These are phyloP conservation scores for Proctacanthus coquilletti DNA, from an alignment of 1,140 invertebrate species.

Conservation along the genomic window DNA sequence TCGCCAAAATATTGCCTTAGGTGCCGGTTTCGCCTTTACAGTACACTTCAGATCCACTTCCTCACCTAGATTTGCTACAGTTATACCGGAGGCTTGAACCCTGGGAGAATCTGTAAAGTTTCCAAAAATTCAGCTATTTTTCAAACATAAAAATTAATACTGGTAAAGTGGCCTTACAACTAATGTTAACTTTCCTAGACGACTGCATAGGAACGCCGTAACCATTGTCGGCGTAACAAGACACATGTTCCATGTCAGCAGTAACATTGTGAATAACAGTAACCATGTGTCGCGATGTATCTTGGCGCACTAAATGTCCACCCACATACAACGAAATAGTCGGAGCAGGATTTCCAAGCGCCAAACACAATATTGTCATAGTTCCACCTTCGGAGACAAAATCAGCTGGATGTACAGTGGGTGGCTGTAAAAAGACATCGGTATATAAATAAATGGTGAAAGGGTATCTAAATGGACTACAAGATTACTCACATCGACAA, in stretches of 20 bases:
- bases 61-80: constrained; percentile 53
- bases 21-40: constrained; percentile 58
- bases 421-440: constrained; percentile 39
- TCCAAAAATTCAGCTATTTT: not conserved
- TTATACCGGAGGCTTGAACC: constrained; percentile 55
- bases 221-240: constrained; percentile 72
- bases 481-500: constrained; percentile 55
- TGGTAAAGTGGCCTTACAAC: too few species aligned
- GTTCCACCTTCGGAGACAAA: constrained; percentile 64
- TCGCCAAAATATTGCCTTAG: constrained; percentile 62
- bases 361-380: constrained; percentile 70
- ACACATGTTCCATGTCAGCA: constrained; percentile 64
- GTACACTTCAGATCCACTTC: constrained; percentile 55
- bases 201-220: constrained; percentile 71
- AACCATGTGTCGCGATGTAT: constrained; percentile 63
- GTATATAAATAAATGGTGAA: constrained; percentile 1
- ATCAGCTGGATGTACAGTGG: constrained; percentile 64
- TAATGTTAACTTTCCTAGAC: constrained; percentile 55
- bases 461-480: too few species aligned
- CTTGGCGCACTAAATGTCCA: constrained; percentile 55
- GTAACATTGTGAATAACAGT: constrained; percentile 66
- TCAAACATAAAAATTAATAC: not conserved
- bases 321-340: constrained; percentile 56
- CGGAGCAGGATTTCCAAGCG: constrained; percentile 65
- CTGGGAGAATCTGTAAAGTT: constrained; percentile 46